Evolutionary conservation across 2,888 invertebrate species (phyloP), one percentile per base, ranked within the genome.

Genomic region (Napeogenes sylphis): DNA sequence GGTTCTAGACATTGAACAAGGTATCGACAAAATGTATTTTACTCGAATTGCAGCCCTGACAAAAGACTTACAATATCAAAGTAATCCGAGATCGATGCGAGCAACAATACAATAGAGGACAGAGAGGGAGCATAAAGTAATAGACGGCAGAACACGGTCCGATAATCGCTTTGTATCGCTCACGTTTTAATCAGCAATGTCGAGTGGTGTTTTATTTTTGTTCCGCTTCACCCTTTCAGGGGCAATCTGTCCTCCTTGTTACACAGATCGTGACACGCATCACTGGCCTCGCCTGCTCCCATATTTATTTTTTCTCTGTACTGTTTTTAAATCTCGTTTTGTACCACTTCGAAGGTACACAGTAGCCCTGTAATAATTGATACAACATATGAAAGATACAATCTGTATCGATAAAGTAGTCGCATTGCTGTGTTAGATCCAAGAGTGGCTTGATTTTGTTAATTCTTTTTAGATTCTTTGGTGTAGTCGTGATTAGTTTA

Each of bases 101-200:
- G 70, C 70, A 74, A 77, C 78, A 77, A 77, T 73, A 77, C 78
- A 77, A 77, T 73, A 67, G 68, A 65, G 56, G 58, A 59, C 64
- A 61, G 63, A 63, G 56, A 63, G 57, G 58, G 67, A 70, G 70
- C 55, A 66, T 74, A 71, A 76, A 78, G 80, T 78, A 79, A 80
- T 80, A 82, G 83, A 77, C 75, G 80, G 68, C 73, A 70, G 70
- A 55, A 55, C 51, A 58, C 83, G 86, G 82, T 84, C 85, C 82
- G 83, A 80, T 84, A 85, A 85, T 85, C 86, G 85, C 88, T 87
- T 87, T 87, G 88, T 85, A 75, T 75, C 74, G 75, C 75, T 78
- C 73, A 77, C 74, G 79, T 84, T 87, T 84, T 86, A 88, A 88
- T 87, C 88, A 87, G 83, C 80, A 79, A 75, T 77, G 79, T 78